A percentile compares a stretch with the other conserved stretches of the same genome.
Evolutionary conservation across 1,140 invertebrate species (phyloP).

Genomic region (Euschistus heros): DNA sequence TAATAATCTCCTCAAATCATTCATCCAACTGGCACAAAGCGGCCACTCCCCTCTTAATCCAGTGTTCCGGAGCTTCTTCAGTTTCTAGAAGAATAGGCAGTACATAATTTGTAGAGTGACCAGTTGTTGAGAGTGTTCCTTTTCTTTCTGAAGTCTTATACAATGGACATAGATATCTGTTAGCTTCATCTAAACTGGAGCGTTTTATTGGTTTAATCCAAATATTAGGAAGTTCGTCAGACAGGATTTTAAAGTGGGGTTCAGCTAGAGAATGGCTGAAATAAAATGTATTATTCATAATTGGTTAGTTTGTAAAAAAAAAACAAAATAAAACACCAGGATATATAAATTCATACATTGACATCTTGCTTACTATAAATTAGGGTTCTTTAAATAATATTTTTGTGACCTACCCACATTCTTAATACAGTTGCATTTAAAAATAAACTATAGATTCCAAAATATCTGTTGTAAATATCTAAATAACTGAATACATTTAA

Average conservation of each 20-base stretch:
- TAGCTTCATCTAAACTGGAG: constrained; percentile 30
- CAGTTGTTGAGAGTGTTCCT: constrained; percentile 74
- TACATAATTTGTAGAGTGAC: constrained; percentile 87
- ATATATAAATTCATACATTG: no score
- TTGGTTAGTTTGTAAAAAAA: neutral
- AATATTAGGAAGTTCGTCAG: constrained; percentile 66
- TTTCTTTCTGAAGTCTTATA: constrained; percentile 80
- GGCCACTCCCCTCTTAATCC: constrained; percentile 80
- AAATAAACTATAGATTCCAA: no score
- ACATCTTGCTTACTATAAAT: no score
- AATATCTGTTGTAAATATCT: no score
- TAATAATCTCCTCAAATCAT: constrained; percentile 38
- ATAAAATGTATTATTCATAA: no score
- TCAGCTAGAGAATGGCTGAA: constrained; percentile 50
- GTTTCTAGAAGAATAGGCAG: constrained; percentile 66
- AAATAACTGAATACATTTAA: no score
- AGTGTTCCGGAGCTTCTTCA: constrained; percentile 55
- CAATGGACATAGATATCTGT: constrained; percentile 69
- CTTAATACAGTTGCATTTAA: no score
- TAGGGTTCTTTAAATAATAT: no score
- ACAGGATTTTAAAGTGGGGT: constrained; percentile 69
- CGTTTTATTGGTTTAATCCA: constrained; percentile 42
- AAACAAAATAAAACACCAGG: neutral
- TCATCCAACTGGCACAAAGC: constrained; percentile 70
- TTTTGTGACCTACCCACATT: no score